A percentile compares a stretch with the other conserved stretches of the same genome.
phyloP scores from a whole-genome alignment of 2,797 vertebrate genomes.

The Chaenodraco wilsoni region DNA sequence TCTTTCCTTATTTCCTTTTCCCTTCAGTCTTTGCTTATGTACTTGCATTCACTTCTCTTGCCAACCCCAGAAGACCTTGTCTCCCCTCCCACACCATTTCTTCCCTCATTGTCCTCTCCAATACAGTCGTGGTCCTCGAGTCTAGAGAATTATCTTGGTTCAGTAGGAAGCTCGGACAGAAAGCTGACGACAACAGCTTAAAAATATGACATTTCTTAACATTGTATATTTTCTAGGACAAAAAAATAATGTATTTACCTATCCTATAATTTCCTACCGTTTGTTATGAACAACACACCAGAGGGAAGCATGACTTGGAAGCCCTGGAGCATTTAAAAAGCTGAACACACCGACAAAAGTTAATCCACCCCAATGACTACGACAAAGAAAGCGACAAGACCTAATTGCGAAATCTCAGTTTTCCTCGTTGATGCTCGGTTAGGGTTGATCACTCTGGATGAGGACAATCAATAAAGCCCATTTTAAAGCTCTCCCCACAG shows the following conservation, averaged over 20 bases:
- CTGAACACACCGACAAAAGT: constrained; percentile 16
- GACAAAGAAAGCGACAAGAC: constrained; percentile 12
- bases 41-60: constrained; percentile 17
- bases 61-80: constrained; percentile 8
- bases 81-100: neutral
- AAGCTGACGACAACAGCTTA: neutral
- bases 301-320: constrained; percentile 12
- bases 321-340: constrained; percentile 23
- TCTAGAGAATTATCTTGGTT: constrained; percentile 19
- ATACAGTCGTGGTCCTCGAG: neutral
- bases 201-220: constrained; percentile 22
- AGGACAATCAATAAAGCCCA: constrained; percentile 43
- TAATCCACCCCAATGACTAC: constrained; percentile 35
- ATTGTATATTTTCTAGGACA: constrained; percentile 4
- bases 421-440: constrained; percentile 25
- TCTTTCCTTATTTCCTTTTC: constrained; percentile 13
- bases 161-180: constrained; percentile 2
- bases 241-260: neutral
- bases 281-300: constrained; percentile 11
- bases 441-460: constrained; percentile 33
- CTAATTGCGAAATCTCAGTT: constrained; percentile 16
- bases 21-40: constrained; percentile 12
- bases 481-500: neutral
- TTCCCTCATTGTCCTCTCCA: neutral
- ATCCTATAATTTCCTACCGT: neutral